phyloP scores from a whole-genome alignment of 1,140 invertebrate genomes.

The Phthorimaea operculella region DNA sequence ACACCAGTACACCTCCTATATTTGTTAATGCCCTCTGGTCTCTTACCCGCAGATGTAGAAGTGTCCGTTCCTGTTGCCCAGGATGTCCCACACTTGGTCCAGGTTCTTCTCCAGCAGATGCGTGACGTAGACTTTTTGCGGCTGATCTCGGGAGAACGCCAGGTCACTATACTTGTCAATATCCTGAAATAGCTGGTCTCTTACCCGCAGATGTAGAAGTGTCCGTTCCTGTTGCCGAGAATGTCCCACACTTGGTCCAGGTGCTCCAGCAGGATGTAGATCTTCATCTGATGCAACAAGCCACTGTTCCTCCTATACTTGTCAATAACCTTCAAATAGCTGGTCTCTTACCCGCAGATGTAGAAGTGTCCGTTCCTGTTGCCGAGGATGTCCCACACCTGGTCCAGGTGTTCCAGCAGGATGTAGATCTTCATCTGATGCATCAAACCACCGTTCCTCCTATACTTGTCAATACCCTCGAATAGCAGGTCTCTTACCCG shows the following conservation, averaged over 20 bases:
- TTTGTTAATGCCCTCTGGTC: too few species aligned
- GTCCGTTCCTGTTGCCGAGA: constrained; percentile 91
- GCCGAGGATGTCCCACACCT: constrained; percentile 93
- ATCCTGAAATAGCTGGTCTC: too few species aligned
- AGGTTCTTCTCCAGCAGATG: constrained; percentile 90
- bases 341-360: constrained; percentile 96
- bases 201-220: constrained; percentile 99
- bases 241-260: constrained; percentile 92
- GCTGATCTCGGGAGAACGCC: constrained; percentile 95
- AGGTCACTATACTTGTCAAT: too few species aligned
- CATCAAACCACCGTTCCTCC: too few species aligned
- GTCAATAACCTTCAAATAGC: too few species aligned
- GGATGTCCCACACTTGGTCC: constrained; percentile 91
- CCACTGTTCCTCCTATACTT: too few species aligned
- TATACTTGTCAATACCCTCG: too few species aligned
- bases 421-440: too few species aligned
- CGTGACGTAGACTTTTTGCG: constrained; percentile 94
- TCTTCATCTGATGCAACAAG: too few species aligned
- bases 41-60: constrained; percentile 98
- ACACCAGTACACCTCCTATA: too few species aligned
- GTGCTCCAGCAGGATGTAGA: too few species aligned
- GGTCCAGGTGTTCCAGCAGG: too few species aligned
- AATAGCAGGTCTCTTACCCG: constrained; percentile 86
- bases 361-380: constrained; percentile 94
- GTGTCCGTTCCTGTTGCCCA: constrained; percentile 93